Percentiles rank a stretch among this genome's conserved stretches.
Conservation (phyloP, 1,140 invertebrate genomes). For the Eumaeus atala region DNA sequence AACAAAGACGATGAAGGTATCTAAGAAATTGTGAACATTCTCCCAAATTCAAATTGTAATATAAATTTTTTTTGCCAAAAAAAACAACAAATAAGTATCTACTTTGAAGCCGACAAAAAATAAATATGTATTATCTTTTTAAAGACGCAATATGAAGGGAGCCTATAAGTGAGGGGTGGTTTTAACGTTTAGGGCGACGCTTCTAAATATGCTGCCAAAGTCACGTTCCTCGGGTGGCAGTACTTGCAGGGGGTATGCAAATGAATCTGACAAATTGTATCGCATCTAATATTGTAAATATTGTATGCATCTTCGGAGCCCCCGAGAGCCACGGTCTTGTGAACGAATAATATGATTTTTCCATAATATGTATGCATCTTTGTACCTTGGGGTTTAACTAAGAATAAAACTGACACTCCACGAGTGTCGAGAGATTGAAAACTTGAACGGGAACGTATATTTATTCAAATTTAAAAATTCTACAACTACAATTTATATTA, state of each 20-base stretch:
- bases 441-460: no score
- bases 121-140: slow-evolving; percentile 17
- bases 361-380: no score
- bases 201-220: slow-evolving; percentile 56
- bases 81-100: not conserved
- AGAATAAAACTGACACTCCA: no score
- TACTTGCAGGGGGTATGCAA: slow-evolving; percentile 52
- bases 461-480: no score
- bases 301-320: no score
- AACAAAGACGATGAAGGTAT: not conserved
- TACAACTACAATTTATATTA: no score
- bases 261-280: slow-evolving; percentile 67
- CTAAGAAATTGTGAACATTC: not conserved
- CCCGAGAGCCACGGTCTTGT: no score
- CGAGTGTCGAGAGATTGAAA: no score
- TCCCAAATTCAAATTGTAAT: not conserved
- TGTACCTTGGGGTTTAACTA: slow-evolving; percentile 52
- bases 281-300: slow-evolving; percentile 23
- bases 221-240: slow-evolving; percentile 46
- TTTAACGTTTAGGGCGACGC: slow-evolving; percentile 33
- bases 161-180: slow-evolving; percentile 45
- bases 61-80: slow-evolving; percentile 7
- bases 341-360: no score
- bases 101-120: slow-evolving; percentile 1
- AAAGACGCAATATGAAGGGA: slow-evolving; percentile 14